Percentiles rank a stretch among this genome's conserved stretches.
Evolutionary conservation across 2,888 invertebrate genomes (phyloP).

Genomic region (Willowsia nigromaculata): DNA sequence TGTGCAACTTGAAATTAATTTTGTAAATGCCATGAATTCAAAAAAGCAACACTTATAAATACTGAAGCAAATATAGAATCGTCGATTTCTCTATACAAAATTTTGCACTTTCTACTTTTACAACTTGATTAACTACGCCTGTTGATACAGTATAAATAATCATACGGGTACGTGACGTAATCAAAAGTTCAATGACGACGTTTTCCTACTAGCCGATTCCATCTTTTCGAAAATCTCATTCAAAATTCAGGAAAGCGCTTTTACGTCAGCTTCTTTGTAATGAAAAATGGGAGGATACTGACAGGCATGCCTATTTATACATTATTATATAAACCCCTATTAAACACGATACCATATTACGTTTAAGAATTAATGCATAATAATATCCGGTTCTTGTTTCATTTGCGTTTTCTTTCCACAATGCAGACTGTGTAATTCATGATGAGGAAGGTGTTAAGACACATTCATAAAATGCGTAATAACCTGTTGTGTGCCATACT

Average conservation of each 20-base stretch:
- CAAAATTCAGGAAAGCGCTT: background rate
- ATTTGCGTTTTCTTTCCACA: background rate
- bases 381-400: constrained; percentile 16
- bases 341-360: no score
- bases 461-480: constrained; percentile 5
- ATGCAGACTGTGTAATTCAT: background rate
- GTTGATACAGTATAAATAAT: background rate
- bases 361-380: background rate
- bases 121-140: background rate
- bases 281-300: background rate
- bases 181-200: background rate
- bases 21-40: constrained; percentile 30
- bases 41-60: background rate
- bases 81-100: background rate
- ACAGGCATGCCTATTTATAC: background rate
- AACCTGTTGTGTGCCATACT: background rate
- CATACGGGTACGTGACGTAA: constrained; percentile 8
- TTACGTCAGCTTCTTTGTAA: background rate
- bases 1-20: constrained; percentile 27
- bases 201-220: background rate
- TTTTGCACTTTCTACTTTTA: background rate
- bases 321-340: no score
- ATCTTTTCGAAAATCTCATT: background rate
- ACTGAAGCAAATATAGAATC: no score
- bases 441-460: background rate